A percentile compares a stretch with the other conserved stretches of the same genome.
Conservation (phyloP, 2,888 invertebrate genomes). For the Clistopyga incitator region DNA sequence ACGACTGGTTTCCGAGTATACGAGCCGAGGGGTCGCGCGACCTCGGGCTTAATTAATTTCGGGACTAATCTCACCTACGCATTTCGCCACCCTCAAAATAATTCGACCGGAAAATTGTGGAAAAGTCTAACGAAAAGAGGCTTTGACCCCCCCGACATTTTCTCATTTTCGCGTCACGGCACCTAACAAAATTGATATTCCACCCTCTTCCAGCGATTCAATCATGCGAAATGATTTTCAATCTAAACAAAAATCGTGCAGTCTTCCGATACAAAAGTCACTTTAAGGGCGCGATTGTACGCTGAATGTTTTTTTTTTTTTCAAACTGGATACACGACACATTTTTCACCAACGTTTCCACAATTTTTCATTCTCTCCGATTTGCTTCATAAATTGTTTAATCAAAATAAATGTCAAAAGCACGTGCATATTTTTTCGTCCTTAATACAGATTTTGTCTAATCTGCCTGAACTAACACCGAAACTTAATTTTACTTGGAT, state of each 20-base stretch:
- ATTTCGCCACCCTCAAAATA: conserved; percentile 16
- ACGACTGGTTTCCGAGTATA: conserved; percentile 2
- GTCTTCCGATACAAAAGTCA: not conserved
- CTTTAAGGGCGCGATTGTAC: no score
- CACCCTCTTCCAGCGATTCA: not conserved
- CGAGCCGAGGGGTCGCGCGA: conserved; percentile 12
- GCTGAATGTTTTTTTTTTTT: no score
- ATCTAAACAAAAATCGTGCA: not conserved
- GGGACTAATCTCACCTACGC: conserved; percentile 33
- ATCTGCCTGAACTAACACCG: no score
- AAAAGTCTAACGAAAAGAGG: not conserved
- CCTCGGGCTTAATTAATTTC: conserved; percentile 57
- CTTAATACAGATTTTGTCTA: no score
- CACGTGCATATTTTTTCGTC: no score
- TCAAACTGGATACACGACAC: no score
- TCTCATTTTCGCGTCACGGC: not conserved
- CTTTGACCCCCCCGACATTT: no score
- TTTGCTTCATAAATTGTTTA: no score
- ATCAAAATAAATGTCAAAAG: no score
- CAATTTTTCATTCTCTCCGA: no score
- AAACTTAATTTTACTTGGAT: not conserved
- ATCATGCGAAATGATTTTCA: conserved; percentile 10
- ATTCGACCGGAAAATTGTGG: conserved; percentile 37
- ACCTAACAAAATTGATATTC: not conserved
- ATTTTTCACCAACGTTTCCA: no score